Percentiles rank a stretch among this genome's conserved stretches.
Evolutionary conservation across 2,113 vertebrate species (phyloP).

Genomic region (Brachionichthys hirsutus): DNA sequence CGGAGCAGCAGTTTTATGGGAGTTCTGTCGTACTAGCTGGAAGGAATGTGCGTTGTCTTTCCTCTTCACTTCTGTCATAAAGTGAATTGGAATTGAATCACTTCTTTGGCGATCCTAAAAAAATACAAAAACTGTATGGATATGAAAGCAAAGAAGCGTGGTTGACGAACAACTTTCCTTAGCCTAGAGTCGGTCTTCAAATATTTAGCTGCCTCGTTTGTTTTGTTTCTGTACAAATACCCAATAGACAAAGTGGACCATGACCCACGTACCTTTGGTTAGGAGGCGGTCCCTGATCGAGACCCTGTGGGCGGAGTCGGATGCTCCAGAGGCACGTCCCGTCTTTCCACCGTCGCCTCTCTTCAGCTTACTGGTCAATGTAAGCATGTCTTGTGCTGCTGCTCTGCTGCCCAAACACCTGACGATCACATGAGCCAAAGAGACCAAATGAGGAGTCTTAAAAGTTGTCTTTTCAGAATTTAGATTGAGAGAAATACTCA

Average conservation of each 20-base stretch:
- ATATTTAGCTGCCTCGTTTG: not conserved
- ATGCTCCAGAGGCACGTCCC: constrained; percentile 76
- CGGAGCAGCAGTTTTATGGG: no score
- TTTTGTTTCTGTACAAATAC: not conserved
- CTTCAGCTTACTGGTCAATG: constrained; percentile 94
- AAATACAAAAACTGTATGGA: no score
- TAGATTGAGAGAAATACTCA: no score
- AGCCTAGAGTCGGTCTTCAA: not conserved
- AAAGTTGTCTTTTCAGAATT: no score
- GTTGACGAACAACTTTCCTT: not conserved
- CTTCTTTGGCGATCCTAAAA: no score
- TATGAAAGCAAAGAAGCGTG: not conserved
- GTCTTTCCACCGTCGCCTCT: constrained; percentile 89
- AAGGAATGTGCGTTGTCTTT: no score
- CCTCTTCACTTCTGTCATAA: no score
- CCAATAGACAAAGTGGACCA: not conserved
- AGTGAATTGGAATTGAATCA: no score
- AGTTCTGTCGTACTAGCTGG: no score
- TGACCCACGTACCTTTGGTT: constrained; percentile 86
- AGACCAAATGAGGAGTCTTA: not conserved
- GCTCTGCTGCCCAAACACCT: constrained; percentile 45
- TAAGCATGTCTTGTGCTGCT: constrained; percentile 87
- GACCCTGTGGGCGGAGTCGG: constrained; percentile 88
- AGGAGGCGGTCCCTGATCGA: constrained; percentile 94
- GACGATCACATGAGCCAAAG: constrained; percentile 16